Base-by-base conservation (phyloP, 1,140 invertebrate species). In the Euura saliciscinereae region DNA sequence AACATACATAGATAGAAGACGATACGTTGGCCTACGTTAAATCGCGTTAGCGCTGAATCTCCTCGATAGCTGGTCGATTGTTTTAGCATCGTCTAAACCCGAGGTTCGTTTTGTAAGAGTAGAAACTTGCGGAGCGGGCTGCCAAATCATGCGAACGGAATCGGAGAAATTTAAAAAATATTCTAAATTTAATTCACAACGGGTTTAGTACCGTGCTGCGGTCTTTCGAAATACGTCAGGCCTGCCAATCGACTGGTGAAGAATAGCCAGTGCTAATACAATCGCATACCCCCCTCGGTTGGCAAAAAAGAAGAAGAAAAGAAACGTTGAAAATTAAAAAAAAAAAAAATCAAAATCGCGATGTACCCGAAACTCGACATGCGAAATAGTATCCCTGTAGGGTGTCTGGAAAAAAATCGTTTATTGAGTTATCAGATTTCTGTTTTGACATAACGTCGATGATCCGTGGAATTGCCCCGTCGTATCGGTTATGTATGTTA, bases 151-250 rank as follows among this genome's bases (percentile, higher is more conserved):
- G 74, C 84, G 78, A 82, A 78, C 80, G 85, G 86, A 87, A 87
- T 87, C 77, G 81, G 79, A 86, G 80, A 86, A 88, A 87, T 87
- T 87, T 86, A 86, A 88, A 88, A 88, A 88, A 83, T 87, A 87
- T 87, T 87, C 86, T 87, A 87, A 87, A 86, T 87, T 86, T 86
- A 86, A 86, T 87, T 85, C 51, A n/a, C 13, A 28, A 59, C 51
- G 51, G 51, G 10, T 28, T 28, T 28, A 28, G 28, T 28, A 59
- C 28, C 13, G 68, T 51, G 76, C 28, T 28, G 28, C 77, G 76
- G 73, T 79, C 81, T 86, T 86, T 85, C 85, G 86, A 84, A 86
- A 86, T 86, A 28, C 83, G 79, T 73, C 76, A 75, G 71, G 75
- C 82, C 82, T 86, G 85, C 85, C 84, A 87, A 86, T 86, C 28